phyloP scores from a whole-genome alignment of 2,113 vertebrate genomes.

The Silurus asotus region DNA sequence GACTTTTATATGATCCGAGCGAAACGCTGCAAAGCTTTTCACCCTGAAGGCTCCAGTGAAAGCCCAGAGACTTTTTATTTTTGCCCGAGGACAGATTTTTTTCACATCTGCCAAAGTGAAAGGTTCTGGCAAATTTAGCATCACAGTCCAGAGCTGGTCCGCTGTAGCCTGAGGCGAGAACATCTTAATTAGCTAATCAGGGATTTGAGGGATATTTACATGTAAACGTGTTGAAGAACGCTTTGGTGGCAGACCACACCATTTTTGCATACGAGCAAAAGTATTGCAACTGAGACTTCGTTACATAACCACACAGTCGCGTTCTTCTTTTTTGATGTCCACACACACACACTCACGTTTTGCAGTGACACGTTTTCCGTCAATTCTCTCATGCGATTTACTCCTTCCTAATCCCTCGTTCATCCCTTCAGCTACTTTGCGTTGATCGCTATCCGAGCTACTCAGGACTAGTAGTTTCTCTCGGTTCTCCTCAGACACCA shows the following conservation, averaged over 20 bases:
- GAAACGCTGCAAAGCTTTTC: neutral
- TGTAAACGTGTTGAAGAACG: neutral
- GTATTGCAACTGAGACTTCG: neutral
- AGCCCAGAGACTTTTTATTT: neutral
- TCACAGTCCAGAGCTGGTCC: neutral
- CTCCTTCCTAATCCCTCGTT: neutral
- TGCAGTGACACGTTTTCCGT: neutral
- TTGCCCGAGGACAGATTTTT: neutral
- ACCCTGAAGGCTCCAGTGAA: neutral
- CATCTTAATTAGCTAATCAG: neutral
- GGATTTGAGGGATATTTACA: neutral
- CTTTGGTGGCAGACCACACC: neutral
- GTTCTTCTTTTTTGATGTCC: too few relatives aligned
- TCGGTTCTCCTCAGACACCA: too few relatives aligned
- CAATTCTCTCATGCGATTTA: neutral
- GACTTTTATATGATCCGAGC: neutral
- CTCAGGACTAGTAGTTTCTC: neutral
- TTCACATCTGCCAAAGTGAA: neutral
- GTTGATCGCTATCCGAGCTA: neutral
- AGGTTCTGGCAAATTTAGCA: neutral
- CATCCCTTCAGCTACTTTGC: neutral
- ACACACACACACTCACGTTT: neutral
- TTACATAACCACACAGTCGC: too few relatives aligned
- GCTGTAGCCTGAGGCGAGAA: constrained; percentile 3
- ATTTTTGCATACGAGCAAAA: neutral